These are phyloP conservation scores for Nebria ingens DNA, from an alignment of 1,140 invertebrate genomes.

Conservation along the genomic window DNA sequence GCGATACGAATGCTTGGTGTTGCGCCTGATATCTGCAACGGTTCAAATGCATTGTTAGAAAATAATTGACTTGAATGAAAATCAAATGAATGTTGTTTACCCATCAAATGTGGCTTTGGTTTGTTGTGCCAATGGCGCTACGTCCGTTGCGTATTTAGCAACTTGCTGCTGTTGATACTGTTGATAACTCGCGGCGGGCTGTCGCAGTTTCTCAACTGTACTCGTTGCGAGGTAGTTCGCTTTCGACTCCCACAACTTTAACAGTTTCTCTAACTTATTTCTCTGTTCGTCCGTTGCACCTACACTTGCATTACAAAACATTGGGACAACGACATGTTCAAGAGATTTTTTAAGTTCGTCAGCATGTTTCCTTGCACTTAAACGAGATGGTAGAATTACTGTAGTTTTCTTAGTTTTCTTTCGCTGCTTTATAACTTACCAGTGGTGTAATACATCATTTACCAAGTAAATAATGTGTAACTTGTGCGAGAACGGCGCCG, in stretches of 20 bases:
- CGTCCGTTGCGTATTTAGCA: slow-evolving; percentile 61
- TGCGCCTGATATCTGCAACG: slow-evolving; percentile 70
- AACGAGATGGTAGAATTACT: slow-evolving; percentile 12
- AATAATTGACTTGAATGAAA: too few relatives aligned
- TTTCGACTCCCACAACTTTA: slow-evolving; percentile 92
- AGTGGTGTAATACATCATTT: slow-evolving; percentile 95
- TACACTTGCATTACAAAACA: slow-evolving; percentile 87
- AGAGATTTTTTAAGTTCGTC: slow-evolving; percentile 83
- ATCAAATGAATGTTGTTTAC: slow-evolving; percentile 35
- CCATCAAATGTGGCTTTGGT: slow-evolving; percentile 68
- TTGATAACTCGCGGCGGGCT: slow-evolving; percentile 65
- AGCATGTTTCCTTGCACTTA: slow-evolving; percentile 85
- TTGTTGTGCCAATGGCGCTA: slow-evolving; percentile 60
- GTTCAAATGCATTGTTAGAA: not conserved
- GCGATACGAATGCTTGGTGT: slow-evolving; percentile 88
- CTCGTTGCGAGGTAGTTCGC: slow-evolving; percentile 82
- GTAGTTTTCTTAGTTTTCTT: slow-evolving; percentile 15
- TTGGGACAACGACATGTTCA: slow-evolving; percentile 88
- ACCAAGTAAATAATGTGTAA: slow-evolving; percentile 96
- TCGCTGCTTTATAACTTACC: slow-evolving; percentile 54
- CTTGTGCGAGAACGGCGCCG: slow-evolving; percentile 76
- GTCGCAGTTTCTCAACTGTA: slow-evolving; percentile 75
- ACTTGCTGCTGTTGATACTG: slow-evolving; percentile 76
- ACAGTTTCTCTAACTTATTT: slow-evolving; percentile 80
- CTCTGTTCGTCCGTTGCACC: slow-evolving; percentile 76